Percentiles rank a stretch among this genome's conserved stretches.
These are phyloP conservation scores for Cyphomyrus plagiostoma DNA, from an alignment of 2,113 vertebrate genomes.

Conservation along the genomic window DNA sequence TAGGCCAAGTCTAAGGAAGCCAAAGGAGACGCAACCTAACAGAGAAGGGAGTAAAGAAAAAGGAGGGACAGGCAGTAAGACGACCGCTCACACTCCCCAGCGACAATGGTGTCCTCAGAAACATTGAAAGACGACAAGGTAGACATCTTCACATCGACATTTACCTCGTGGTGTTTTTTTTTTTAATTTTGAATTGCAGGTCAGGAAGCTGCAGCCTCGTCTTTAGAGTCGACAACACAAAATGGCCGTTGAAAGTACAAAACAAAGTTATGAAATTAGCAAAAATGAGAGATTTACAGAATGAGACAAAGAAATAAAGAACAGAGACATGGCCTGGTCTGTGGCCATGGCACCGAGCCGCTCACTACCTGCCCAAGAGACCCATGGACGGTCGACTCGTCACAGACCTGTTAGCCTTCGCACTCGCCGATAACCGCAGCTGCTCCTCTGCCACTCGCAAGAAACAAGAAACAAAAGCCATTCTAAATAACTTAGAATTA, in stretches of 20 bases:
- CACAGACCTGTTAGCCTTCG: conserved; percentile 32
- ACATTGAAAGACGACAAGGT: conserved; percentile 90
- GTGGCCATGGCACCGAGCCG: conserved; percentile 54
- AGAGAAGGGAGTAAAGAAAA: conserved; percentile 38
- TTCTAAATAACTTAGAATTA: conserved; percentile 67
- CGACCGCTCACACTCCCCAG: conserved; percentile 66
- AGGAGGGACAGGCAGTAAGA: conserved; percentile 66
- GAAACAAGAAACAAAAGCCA: conserved; percentile 58
- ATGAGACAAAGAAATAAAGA: conserved; percentile 39
- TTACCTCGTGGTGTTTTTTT: conserved; percentile 17
- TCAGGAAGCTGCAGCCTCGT: conserved; percentile 60
- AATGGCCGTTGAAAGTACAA: conserved; percentile 65
- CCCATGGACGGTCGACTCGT: conserved; percentile 33
- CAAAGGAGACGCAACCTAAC: conserved; percentile 77
- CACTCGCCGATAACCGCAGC: conserved; percentile 33
- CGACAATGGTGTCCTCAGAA: conserved; percentile 74
- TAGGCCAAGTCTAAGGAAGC: conserved; percentile 92
- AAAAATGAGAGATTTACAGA: conserved; percentile 53
- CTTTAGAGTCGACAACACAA: conserved; percentile 69
- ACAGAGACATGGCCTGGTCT: conserved; percentile 24
- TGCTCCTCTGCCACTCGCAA: conserved; percentile 63
- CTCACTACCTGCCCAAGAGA: conserved; percentile 64
- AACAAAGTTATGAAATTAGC: conserved; percentile 42
- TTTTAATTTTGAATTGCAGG: conserved; percentile 37
- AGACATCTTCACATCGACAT: conserved; percentile 57